Evolutionary conservation across 2,797 vertebrate genomes (phyloP).

Genomic region (Enteromius fasciolatus): DNA sequence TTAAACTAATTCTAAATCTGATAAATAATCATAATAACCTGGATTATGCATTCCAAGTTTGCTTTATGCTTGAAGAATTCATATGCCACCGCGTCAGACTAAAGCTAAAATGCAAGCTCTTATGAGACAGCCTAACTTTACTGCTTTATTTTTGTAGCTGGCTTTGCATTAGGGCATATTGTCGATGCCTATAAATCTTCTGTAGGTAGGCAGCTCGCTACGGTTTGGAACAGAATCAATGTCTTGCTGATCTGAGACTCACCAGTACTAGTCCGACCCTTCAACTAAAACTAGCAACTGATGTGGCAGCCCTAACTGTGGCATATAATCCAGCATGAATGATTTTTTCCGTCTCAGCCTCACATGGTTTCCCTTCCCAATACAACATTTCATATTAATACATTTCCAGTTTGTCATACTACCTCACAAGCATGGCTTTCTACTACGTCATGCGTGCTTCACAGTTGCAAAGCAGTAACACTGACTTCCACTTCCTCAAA

Average conservation of each 20-base stretch:
- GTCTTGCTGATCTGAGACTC: conserved; percentile 21
- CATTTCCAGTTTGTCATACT: conserved; percentile 15
- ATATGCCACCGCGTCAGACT: neutral
- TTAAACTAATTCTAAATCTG: neutral
- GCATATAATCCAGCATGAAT: conserved; percentile 3
- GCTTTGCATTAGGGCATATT: neutral
- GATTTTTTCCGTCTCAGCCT: neutral
- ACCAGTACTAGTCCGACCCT: neutral
- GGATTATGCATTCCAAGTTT: neutral
- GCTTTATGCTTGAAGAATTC: neutral
- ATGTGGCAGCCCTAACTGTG: conserved; percentile 9
- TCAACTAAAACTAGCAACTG: conserved; percentile 2
- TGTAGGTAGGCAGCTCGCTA: conserved; percentile 10
- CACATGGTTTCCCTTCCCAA: conserved; percentile 18
- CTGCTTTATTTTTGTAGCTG: neutral
- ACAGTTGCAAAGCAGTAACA: neutral
- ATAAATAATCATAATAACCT: neutral
- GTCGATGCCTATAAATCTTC: neutral
- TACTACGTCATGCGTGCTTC: conserved; percentile 14
- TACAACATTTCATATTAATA: conserved; percentile 10
- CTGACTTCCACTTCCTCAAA: conserved; percentile 50
- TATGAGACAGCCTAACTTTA: neutral
- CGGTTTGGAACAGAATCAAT: conserved; percentile 18
- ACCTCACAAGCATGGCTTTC: conserved; percentile 35
- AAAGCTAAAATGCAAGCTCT: neutral